Evolutionary conservation across 2,888 invertebrate species (phyloP).

Genomic region (Clitarchus hookeri): DNA sequence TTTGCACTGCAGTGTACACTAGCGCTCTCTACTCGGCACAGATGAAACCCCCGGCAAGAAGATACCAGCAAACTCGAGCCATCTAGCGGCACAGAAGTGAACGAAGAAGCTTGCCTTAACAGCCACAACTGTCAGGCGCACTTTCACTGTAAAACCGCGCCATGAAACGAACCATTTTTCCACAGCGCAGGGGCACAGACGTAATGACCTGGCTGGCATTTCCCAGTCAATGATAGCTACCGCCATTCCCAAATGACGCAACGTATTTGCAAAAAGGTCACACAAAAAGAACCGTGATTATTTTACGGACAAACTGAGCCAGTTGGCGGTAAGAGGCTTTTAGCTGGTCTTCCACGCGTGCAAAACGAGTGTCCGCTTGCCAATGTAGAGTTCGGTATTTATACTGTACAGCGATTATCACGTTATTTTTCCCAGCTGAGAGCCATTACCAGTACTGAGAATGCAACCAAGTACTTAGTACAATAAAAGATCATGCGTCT

Average conservation of each 20-base stretch:
- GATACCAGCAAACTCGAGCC: background rate
- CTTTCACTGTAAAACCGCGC: background rate
- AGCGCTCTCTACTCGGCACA: background rate
- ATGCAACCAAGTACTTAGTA: too few relatives aligned
- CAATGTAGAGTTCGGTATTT: too few relatives aligned
- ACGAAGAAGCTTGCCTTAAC: background rate
- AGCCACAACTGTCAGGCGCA: background rate
- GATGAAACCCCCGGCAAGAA: background rate
- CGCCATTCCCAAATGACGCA: background rate
- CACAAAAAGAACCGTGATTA: background rate
- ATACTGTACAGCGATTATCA: too few relatives aligned
- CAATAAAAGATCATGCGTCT: too few relatives aligned
- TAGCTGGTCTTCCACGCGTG: too few relatives aligned
- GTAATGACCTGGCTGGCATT: background rate
- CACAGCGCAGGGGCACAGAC: background rate
- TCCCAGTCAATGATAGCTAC: background rate
- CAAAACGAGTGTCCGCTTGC: too few relatives aligned
- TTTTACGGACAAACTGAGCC: too few relatives aligned
- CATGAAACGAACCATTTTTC: background rate
- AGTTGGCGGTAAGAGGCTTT: too few relatives aligned
- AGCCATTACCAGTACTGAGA: too few relatives aligned
- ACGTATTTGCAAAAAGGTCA: background rate
- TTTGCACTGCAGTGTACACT: background rate
- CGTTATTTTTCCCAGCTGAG: too few relatives aligned
- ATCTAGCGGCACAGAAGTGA: background rate